phyloP scores from a whole-genome alignment of 1,140 invertebrate genomes.

The Platyscapa corneri region DNA sequence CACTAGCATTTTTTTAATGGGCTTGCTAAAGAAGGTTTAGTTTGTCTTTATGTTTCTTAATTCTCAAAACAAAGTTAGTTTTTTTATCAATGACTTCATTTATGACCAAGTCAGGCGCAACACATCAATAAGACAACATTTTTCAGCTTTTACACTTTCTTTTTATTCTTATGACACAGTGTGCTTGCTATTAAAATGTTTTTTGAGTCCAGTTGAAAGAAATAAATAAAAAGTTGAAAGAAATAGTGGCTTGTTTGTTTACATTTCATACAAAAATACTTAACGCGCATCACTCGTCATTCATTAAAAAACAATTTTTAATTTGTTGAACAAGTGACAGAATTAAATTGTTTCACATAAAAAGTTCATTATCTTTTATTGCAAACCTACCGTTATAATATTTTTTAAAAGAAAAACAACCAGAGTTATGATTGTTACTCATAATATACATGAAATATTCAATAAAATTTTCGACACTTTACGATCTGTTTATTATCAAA shows the following conservation, averaged over 20 bases:
- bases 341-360: not conserved
- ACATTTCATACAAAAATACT: conserved; percentile 10
- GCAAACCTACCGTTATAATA: too few species aligned
- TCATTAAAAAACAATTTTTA: not conserved
- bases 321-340: not conserved
- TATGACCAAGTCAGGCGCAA: conserved; percentile 5
- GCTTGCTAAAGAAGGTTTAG: not conserved
- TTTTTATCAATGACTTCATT: not conserved
- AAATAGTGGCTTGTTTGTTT: conserved; percentile 27
- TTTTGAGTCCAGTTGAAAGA: not conserved
- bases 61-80: not conserved
- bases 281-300: not conserved
- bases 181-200: conserved; percentile 36
- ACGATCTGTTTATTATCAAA: not conserved
- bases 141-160: conserved; percentile 34
- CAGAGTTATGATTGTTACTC: not conserved
- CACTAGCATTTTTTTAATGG: not conserved
- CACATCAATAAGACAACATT: conserved; percentile 26
- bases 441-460: not conserved
- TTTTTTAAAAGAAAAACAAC: too few species aligned
- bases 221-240: not conserved
- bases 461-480: not conserved
- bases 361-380: too few species aligned
- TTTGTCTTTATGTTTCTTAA: not conserved
- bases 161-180: conserved; percentile 32